phyloP scores from a whole-genome alignment of 2,888 invertebrate genomes.

The Eledona agricola region DNA sequence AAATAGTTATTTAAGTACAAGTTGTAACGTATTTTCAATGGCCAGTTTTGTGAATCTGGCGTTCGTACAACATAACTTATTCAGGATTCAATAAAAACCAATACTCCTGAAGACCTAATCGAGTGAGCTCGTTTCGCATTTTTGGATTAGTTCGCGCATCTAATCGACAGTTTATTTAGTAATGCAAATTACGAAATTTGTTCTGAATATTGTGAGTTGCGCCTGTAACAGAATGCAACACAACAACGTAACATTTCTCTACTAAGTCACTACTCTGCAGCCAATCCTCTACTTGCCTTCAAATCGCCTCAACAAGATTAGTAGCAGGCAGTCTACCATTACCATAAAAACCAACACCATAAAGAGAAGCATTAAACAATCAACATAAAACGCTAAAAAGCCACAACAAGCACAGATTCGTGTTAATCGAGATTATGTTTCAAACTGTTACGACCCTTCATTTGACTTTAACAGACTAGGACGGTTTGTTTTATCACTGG shows the following conservation, averaged over 20 bases:
- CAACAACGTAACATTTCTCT: constrained; percentile 1
- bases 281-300: constrained; percentile 21
- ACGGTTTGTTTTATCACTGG: constrained; percentile 18
- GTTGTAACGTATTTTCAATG: too few relatives aligned
- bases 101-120: too few relatives aligned
- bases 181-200: too few relatives aligned
- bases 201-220: constrained; percentile 1
- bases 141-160: too few relatives aligned
- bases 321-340: constrained; percentile 21
- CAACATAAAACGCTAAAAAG: constrained; percentile 21
- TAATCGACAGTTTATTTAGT: too few relatives aligned
- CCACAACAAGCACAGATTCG: constrained; percentile 9
- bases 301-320: neutral
- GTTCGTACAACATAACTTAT: too few relatives aligned
- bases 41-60: too few relatives aligned
- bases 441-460: constrained; percentile 55
- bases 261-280: constrained; percentile 17
- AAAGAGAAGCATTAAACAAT: too few relatives aligned
- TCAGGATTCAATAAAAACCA: too few relatives aligned
- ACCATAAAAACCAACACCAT: constrained; percentile 24
- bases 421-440: constrained; percentile 48
- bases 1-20: too few relatives aligned
- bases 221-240: constrained; percentile 1
- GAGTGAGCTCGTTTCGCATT: too few relatives aligned
- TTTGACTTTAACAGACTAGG: too few relatives aligned